A percentile compares a stretch with the other conserved stretches of the same genome.
Evolutionary conservation across 1,140 invertebrate genomes (phyloP).

Genomic region (Conus ventricosus): DNA sequence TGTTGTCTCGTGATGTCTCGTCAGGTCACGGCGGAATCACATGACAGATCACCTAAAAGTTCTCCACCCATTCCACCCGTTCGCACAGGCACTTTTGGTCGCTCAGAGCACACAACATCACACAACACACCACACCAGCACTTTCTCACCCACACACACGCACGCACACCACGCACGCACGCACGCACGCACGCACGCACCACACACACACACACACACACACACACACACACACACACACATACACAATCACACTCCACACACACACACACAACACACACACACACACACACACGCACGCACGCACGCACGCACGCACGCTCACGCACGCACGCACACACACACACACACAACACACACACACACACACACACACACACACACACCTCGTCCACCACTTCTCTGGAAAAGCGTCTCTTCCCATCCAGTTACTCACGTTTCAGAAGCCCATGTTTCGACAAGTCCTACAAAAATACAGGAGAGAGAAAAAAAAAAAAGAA

Average conservation of each 20-base stretch:
- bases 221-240: not conserved
- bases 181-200: not conserved
- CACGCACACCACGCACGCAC: conserved; percentile 6
- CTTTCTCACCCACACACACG: not conserved
- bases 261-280: not conserved
- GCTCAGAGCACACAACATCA: not conserved
- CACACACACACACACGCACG: not conserved
- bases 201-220: not conserved
- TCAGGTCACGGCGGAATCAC: too few relatives aligned
- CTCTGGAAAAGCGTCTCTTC: too few relatives aligned
- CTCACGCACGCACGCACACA: not conserved
- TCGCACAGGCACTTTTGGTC: not conserved
- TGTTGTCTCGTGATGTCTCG: too few relatives aligned
- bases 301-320: not conserved
- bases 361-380: not conserved
- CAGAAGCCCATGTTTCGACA: too few relatives aligned
- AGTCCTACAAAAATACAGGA: too few relatives aligned
- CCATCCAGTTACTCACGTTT: too few relatives aligned
- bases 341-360: not conserved
- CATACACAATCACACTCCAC: not conserved
- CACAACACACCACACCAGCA: conserved; percentile 21
- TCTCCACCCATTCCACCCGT: too few relatives aligned
- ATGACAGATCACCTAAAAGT: too few relatives aligned
- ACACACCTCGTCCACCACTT: not conserved
- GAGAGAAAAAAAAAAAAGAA: too few relatives aligned